Evolutionary conservation across 2,888 invertebrate genomes (phyloP).

Genomic region (Habrosyne pyritoides): DNA sequence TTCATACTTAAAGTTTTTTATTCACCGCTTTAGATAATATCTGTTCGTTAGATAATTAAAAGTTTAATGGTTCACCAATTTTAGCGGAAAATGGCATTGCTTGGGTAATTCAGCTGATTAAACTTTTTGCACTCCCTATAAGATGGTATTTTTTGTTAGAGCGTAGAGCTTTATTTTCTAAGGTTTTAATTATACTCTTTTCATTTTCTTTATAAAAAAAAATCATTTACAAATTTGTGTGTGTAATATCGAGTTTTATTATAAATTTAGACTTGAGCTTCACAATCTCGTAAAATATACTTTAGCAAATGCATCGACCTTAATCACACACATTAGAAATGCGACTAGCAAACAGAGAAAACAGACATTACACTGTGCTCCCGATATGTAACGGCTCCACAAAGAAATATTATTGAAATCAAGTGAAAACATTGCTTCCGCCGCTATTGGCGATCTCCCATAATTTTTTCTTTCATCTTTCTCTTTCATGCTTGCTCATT

Average conservation of each 20-base stretch:
- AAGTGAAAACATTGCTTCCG: conserved; percentile 49
- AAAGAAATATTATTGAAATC: conserved; percentile 50
- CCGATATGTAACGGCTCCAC: conserved; percentile 30
- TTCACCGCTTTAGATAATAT: background rate
- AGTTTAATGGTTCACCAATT: background rate
- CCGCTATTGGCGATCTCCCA: conserved; percentile 25
- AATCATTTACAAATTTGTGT: background rate
- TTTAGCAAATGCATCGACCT: conserved; percentile 37
- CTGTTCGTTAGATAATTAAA: background rate
- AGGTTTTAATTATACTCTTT: no score
- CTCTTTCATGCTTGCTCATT: conserved; percentile 31
- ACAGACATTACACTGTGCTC: conserved; percentile 38
- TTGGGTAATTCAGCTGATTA: no score
- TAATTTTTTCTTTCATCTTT: conserved; percentile 27
- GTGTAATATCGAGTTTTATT: background rate
- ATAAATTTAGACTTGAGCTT: conserved; percentile 6
- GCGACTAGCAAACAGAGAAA: conserved; percentile 55
- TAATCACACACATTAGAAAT: conserved; percentile 64
- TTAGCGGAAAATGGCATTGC: background rate
- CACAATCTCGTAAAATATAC: background rate
- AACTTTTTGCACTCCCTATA: no score
- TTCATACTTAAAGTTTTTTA: conserved; percentile 15
- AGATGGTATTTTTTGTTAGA: no score
- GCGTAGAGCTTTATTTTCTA: no score
- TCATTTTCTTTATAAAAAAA: no score